Conservation (phyloP, 2,888 invertebrate genomes). For the Eumacrocentrus americanus region DNA sequence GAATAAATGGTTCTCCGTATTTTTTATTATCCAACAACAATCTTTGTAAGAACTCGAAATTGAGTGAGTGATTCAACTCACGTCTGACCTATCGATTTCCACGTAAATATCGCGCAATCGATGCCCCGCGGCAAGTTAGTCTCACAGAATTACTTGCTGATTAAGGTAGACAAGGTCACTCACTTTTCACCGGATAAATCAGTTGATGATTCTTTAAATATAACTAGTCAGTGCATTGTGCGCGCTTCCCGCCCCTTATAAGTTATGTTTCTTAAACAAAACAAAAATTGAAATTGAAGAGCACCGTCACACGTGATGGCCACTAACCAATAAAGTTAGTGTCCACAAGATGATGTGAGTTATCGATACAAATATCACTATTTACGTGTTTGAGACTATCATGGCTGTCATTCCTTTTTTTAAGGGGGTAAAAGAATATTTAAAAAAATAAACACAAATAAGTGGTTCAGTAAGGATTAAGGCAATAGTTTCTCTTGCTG, state of each 20-base stretch:
- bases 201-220: constrained; percentile 34
- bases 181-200: constrained; percentile 55
- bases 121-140: constrained; percentile 54
- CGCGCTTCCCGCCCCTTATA: no score
- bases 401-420: no score
- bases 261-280: no score
- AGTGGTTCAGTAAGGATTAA: constrained; percentile 12
- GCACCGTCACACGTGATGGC: no score
- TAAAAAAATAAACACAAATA: constrained; percentile 7
- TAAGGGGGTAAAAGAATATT: neutral
- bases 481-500: constrained; percentile 3
- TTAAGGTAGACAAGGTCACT: constrained; percentile 60
- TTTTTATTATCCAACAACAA: neutral
- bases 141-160: constrained; percentile 58
- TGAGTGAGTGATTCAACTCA: constrained; percentile 48
- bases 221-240: no score
- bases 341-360: no score
- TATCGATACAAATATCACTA: no score
- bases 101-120: constrained; percentile 55
- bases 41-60: neutral
- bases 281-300: no score
- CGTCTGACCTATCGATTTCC: constrained; percentile 56
- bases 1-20: neutral
- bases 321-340: no score
- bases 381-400: no score